phyloP scores from a whole-genome alignment of 2,113 vertebrate genomes.

The Dissostichus mawsoni region DNA sequence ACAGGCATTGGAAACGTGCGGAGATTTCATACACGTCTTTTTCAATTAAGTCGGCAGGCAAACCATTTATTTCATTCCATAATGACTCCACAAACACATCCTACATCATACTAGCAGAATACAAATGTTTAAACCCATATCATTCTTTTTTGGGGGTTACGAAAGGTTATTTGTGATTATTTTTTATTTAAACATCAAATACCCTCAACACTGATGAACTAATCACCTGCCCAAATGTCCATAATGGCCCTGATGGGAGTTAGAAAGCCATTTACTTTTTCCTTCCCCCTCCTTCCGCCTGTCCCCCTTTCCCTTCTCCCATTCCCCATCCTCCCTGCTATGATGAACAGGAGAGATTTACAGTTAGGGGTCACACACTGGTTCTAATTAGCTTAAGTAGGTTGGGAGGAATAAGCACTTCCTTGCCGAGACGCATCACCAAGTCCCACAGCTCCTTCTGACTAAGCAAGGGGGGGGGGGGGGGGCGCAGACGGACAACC shows the following conservation, averaged over 20 bases:
- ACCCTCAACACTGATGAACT: constrained; percentile 30
- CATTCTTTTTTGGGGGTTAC: neutral
- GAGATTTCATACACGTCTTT: constrained; percentile 37
- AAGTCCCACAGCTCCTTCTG: constrained; percentile 63
- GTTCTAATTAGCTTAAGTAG: constrained; percentile 84
- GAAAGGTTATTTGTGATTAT: constrained; percentile 46
- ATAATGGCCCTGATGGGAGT: constrained; percentile 67
- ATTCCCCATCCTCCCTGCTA: constrained; percentile 34
- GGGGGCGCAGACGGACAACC: constrained; percentile 30
- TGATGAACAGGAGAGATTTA: constrained; percentile 79
- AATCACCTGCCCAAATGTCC: constrained; percentile 57
- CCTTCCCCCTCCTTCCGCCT: constrained; percentile 8
- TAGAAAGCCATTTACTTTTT: constrained; percentile 55
- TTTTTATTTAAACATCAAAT: constrained; percentile 45
- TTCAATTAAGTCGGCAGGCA: constrained; percentile 58
- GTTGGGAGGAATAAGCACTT: constrained; percentile 70
- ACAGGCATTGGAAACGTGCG: constrained; percentile 28
- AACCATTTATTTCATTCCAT: constrained; percentile 16
- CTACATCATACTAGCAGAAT: neutral
- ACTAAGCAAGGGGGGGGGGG: constrained; percentile 52
- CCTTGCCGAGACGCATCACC: constrained; percentile 57
- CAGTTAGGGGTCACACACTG: constrained; percentile 74
- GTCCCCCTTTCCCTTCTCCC: constrained; percentile 28
- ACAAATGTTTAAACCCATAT: constrained; percentile 18
- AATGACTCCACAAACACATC: constrained; percentile 15